Base-by-base conservation (phyloP, 2,797 vertebrate species). In the Cossypha caffra region DNA sequence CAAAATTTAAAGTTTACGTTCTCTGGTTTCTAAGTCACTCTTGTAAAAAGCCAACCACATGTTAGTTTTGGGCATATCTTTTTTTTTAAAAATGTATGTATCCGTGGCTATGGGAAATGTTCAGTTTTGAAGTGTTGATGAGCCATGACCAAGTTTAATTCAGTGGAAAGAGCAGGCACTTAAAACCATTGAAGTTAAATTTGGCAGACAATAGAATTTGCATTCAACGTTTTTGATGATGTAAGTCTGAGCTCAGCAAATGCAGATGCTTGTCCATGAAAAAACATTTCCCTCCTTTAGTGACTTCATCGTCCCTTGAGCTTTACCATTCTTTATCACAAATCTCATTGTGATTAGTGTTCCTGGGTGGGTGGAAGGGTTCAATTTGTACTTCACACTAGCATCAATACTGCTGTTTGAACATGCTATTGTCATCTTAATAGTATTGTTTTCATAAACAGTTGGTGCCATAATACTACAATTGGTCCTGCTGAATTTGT, bases 361-460 rank as follows among this genome's bases (percentile, higher is more conserved):
- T 94, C 40, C 38, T 78, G 48, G 21, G 69, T 94, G 75, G 66
- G 78, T 75, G 51, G 69, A 90, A 95, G 37, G 47, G 52, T 94
- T 97, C 80, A 68, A 81, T 96, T 92, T 95, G 83, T 92, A 77
- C 88, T 93, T 95, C 80, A 86, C 40, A 59, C 83, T 68, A 72
- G 40, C 86, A 94, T 86, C 88, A 94, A 86, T 95, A 88, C 80
- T 95, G 43, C 55, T 92, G 61, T 93, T 91, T 93, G 85, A 96
- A 82, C 71, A 63, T 77, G 83, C n/a, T 95, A 97, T 94, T 96
- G 89, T 95, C 59, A 77, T 58, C 58, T 87, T 96, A 92, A 95
- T 91, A 83, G 75, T 94, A 95, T 84, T 94, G 94, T 93, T 95
- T 96, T 90, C 83, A 94, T 94, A 96, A 96, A 94, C 76, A 89